Evolutionary conservation across 53 echinoderm and acorn worm genomes (phyloP), one percentile per base, ranked within the genome.

Genomic region (Luidia sarsii): DNA sequence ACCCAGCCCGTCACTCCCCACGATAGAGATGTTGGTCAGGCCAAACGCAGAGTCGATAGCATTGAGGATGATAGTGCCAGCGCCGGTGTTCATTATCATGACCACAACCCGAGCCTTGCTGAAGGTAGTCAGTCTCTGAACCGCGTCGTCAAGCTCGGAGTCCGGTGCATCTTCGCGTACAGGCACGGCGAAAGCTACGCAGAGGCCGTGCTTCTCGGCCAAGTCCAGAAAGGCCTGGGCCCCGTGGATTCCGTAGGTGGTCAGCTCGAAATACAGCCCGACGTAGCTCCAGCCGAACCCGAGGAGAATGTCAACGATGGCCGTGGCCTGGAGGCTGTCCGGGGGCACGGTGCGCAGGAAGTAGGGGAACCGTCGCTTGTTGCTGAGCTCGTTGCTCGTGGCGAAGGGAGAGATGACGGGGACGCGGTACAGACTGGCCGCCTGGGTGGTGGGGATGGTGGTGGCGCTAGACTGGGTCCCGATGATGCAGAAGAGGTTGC

Each of bases 321-420:
- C 79, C 13, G 45, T 22, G 18, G 50, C 86, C 46, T 80, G 86
- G 18, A 86, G 61, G 36, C 48, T 67, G 33, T 86, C 86, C 3
- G 86, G 80, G 22, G 86, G 86, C 24, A 80, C 80, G 23, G 86
- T 79, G 32, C 86, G 71, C 19, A 84, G 63, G 72, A 71, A 84
- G 49, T 60, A 84, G 9, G 84, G 84, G 35, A 84, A 73, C 16
- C 71, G 14, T n/a, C 33, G 15, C 43, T 84, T 84, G 50, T 61
- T 37, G 39, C 62, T 71, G 6, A 84, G 84, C 33, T 84, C 84
- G 7, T 50, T 73, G 14, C 72, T 84, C 1, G 84, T 50, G 1
- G 50, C 84, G 19, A 37, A 21, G 16, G 21, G 20, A 50, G 84
- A 72, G n/a, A 84, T 36, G 6, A 84, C 37, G 0, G 84, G 84